A percentile compares a stretch with the other conserved stretches of the same genome.
phyloP scores from a whole-genome alignment of 2,888 invertebrate species.

The Agrotis puta region DNA sequence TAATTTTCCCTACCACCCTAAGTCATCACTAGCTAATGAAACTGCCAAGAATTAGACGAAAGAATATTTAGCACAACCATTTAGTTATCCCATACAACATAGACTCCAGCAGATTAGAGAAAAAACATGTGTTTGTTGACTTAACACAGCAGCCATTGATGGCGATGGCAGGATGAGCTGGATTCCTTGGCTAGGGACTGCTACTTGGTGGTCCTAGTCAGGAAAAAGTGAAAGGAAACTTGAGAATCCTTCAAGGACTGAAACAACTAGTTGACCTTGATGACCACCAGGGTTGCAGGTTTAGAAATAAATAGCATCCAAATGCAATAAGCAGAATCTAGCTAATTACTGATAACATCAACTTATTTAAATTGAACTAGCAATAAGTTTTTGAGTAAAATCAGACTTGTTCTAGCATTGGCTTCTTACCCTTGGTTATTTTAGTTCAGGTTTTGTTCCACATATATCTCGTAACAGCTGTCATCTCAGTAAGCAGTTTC shows the following conservation, averaged over 20 bases:
- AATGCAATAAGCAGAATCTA: not conserved
- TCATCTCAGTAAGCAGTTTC: too few relatives aligned
- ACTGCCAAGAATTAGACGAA: not conserved
- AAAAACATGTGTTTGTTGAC: not conserved
- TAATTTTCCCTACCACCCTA: not conserved
- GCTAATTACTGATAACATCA: not conserved
- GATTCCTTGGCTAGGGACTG: not conserved
- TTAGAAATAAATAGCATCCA: not conserved
- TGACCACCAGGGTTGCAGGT: not conserved
- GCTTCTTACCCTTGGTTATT: too few relatives aligned
- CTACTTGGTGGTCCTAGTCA: too few relatives aligned
- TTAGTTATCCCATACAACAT: not conserved
- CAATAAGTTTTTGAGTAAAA: too few relatives aligned
- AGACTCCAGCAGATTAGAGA: not conserved
- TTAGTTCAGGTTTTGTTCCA: too few relatives aligned
- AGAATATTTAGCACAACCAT: not conserved
- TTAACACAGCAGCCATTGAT: not conserved
- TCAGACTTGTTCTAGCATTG: too few relatives aligned
- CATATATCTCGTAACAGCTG: too few relatives aligned
- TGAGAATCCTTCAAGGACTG: too few relatives aligned
- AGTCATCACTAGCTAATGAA: not conserved
- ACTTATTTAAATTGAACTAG: too few relatives aligned
- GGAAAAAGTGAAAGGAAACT: too few relatives aligned
- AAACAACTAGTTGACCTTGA: too few relatives aligned
- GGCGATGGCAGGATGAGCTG: not conserved